These are phyloP conservation scores for Spongilla lacustris DNA, from an alignment of 37 sponge, comb jelly and placozoan genomes.

Conservation along the genomic window DNA sequence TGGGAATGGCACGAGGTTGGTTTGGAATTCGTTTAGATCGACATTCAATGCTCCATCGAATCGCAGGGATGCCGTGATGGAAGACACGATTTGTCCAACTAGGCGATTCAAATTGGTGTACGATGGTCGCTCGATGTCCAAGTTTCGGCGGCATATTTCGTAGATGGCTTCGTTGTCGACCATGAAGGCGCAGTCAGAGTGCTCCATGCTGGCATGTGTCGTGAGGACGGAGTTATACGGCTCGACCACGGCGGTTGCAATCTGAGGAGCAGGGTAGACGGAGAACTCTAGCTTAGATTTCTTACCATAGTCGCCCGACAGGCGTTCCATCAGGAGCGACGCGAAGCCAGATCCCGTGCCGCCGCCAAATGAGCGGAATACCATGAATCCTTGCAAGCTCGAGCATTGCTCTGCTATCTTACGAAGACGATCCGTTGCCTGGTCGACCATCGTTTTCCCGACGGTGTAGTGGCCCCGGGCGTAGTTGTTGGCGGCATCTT, in stretches of 20 bases:
- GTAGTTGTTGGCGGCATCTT: conserved; percentile 99
- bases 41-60: conserved; percentile 98
- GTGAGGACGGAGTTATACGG: conserved; percentile 99
- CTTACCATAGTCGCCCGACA: conserved; percentile 97
- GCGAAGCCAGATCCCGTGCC: conserved; percentile 98
- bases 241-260: conserved; percentile 96
- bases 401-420: conserved; percentile 95
- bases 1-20: conserved; percentile 98
- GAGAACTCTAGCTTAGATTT: conserved; percentile 97
- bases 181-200: conserved; percentile 99
- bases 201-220: conserved; percentile 96
- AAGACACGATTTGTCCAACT: conserved; percentile 94
- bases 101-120: conserved; percentile 96
- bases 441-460: conserved; percentile 88
- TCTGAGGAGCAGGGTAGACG: conserved; percentile 97
- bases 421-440: conserved; percentile 83
- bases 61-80: conserved; percentile 95
- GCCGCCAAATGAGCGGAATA: conserved; percentile 98
- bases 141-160: conserved; percentile 93
- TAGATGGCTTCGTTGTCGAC: conserved; percentile 99
- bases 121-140: conserved; percentile 94
- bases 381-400: conserved; percentile 88
- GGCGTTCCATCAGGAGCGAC: conserved; percentile 93
- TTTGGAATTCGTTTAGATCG: conserved; percentile 98
- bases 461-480: conserved; percentile 98